These are phyloP conservation scores for Campylomormyrus numenius DNA, from an alignment of 2,113 vertebrate genomes.

Conservation along the genomic window DNA sequence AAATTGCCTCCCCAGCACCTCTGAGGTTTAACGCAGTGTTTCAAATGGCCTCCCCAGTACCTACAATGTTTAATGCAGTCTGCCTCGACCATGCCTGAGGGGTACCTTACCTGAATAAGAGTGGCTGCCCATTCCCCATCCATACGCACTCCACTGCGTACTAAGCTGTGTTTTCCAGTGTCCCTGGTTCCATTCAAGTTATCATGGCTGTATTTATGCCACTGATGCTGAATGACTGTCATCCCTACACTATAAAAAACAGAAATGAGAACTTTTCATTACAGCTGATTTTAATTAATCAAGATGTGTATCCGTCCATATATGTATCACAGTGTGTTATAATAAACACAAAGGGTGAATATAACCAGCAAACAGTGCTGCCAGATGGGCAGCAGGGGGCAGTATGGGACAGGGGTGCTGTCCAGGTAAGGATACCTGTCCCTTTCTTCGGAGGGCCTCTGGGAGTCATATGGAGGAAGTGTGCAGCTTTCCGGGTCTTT, in stretches of 20 bases:
- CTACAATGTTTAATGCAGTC: not conserved
- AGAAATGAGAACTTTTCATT: not conserved
- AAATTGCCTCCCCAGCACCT: not conserved
- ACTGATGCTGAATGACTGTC: constrained; percentile 58
- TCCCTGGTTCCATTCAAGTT: not conserved
- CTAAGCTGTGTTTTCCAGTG: not conserved
- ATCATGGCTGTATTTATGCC: constrained; percentile 43
- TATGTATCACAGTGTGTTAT: not conserved
- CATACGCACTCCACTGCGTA: not conserved
- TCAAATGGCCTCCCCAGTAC: not conserved
- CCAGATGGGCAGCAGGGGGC: not conserved
- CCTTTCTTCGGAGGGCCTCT: not conserved
- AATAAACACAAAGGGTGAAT: not conserved
- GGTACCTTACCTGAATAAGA: constrained; percentile 74
- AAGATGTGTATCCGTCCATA: not conserved
- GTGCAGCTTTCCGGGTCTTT: not conserved
- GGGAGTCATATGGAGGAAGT: not conserved
- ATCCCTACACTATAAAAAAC: constrained; percentile 51
- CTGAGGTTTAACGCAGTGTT: not conserved
- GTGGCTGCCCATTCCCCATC: constrained; percentile 59
- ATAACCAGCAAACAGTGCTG: not conserved
- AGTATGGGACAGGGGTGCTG: not conserved
- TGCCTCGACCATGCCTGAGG: not conserved
- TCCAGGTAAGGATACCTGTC: not conserved
- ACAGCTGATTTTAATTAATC: not conserved